Evolutionary conservation across 37 sponge, comb jelly and placozoan species (phyloP), one percentile per base, ranked within the genome.

Genomic region (Trichoplax adhaerens): DNA sequence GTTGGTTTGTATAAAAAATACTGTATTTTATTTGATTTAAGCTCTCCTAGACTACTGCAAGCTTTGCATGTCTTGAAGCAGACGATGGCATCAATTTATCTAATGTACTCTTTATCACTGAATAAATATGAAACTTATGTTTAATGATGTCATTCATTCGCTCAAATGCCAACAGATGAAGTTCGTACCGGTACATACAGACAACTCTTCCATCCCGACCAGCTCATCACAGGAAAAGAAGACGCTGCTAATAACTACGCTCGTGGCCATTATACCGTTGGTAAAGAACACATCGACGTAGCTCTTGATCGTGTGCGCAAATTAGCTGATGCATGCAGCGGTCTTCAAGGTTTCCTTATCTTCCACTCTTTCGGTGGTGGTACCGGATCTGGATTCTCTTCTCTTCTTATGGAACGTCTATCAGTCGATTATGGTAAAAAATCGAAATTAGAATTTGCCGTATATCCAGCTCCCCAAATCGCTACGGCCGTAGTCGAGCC

Each of bases 191-290:
- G 75, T 8, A 74, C 75, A 55, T 74, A 74, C 75, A 53, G 75
- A 46, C 63, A 74, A 48, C 75, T 74, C 65, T 74, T 74, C 75
- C 75, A 74, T n/a, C 75, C 75, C 50, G 65, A 74, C 50, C 75
- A 74, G 75, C 75, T 74, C 46, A 74, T 74, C 64, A 74, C 52
- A n/a, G 75, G 75, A 29, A 62, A 62, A 66, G 75, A 74, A 10
- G 73, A 72, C 60, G 60, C 73, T 57, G 71, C 71, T 69, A 69
- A 69, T 49, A 69, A 69, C 53, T 69, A 69, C 55, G 71, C 71
- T 69, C n/a, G 71, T 48, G 71, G 71, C 54, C 71, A 69, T 69
- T 69, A 51, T 58, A 69, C 71, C 12, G 71, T 69, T 3, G 71
- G 71, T 4, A 5, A 49, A 12, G 71, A 29, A 3, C 54, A 51